Percentiles rank a stretch among this genome's conserved stretches.
Evolutionary conservation across 2,888 invertebrate species (phyloP).

Genomic region (Unio pictorum): DNA sequence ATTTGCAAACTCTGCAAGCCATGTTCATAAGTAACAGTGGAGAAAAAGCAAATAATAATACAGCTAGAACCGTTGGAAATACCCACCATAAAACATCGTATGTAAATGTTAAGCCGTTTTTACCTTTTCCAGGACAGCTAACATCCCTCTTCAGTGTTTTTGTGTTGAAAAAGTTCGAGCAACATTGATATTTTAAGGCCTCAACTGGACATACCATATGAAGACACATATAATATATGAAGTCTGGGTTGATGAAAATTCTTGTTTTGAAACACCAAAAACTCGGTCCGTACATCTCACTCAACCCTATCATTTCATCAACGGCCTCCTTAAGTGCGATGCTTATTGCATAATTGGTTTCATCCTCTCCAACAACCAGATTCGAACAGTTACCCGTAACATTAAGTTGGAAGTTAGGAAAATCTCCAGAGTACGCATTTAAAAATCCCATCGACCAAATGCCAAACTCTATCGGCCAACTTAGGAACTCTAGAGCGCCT

Average conservation of each 20-base stretch:
- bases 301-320: slow-evolving; percentile 5
- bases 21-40: slow-evolving; percentile 18
- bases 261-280: slow-evolving; percentile 36
- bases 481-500: slow-evolving; percentile 27
- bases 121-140: slow-evolving; percentile 4
- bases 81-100: slow-evolving; percentile 32
- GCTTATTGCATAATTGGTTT: slow-evolving; percentile 21
- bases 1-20: neutral
- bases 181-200: slow-evolving; percentile 27
- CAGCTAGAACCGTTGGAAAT: slow-evolving; percentile 22
- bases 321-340: slow-evolving; percentile 10
- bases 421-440: slow-evolving; percentile 4
- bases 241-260: slow-evolving; percentile 18
- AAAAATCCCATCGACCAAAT: slow-evolving; percentile 39
- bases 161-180: slow-evolving; percentile 17
- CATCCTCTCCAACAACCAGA: slow-evolving; percentile 19
- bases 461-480: slow-evolving; percentile 35
- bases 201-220: slow-evolving; percentile 37
- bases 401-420: slow-evolving; percentile 6
- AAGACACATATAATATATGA: slow-evolving; percentile 25
- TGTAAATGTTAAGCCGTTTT: neutral
- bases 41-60: slow-evolving; percentile 24
- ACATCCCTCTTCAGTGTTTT: slow-evolving; percentile 4
- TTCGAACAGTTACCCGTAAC: slow-evolving; percentile 24
- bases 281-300: slow-evolving; percentile 26